Evolutionary conservation across 2,797 vertebrate genomes (phyloP).

Genomic region (Micromesistius poutassou): DNA sequence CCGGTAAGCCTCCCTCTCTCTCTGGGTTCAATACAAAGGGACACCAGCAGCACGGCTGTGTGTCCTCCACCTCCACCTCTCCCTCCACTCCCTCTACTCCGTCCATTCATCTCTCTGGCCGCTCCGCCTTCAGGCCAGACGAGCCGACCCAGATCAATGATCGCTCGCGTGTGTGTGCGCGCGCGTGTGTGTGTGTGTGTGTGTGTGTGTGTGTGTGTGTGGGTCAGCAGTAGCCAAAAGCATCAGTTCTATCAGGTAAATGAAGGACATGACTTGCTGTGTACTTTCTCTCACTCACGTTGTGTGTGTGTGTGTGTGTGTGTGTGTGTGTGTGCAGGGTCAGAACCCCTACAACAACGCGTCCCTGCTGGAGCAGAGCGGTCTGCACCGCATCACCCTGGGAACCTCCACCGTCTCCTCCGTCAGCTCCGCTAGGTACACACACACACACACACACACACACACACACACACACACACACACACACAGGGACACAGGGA

Average conservation of each 20-base stretch:
- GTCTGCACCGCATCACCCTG: slow-evolving; percentile 94
- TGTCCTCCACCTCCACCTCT: slow-evolving; percentile 34
- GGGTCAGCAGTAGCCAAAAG: background rate
- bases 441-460: slow-evolving; percentile 35
- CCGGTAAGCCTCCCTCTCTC: slow-evolving; percentile 13
- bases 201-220: slow-evolving; percentile 1
- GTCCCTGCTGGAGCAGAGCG: slow-evolving; percentile 93
- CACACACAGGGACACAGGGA: too few relatives aligned
- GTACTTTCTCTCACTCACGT: background rate
- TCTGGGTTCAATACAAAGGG: slow-evolving; percentile 35
- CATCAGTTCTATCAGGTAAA: background rate
- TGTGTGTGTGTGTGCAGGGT: slow-evolving; percentile 6
- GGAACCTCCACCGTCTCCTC: slow-evolving; percentile 96
- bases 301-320: background rate
- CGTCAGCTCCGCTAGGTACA: slow-evolving; percentile 91
- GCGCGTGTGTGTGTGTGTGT: background rate
- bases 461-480: too few relatives aligned
- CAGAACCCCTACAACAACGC: slow-evolving; percentile 85
- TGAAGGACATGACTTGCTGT: background rate
- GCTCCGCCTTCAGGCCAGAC: slow-evolving; percentile 46
- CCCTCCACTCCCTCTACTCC: slow-evolving; percentile 22
- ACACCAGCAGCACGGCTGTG: slow-evolving; percentile 26
- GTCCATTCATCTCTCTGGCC: slow-evolving; percentile 29
- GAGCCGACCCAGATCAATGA: slow-evolving; percentile 61
- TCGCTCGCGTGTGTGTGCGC: background rate